Evolutionary conservation across 2,113 vertebrate species (phyloP), one percentile per base, ranked within the genome.

Genomic region (Recurvirostra avosetta): DNA sequence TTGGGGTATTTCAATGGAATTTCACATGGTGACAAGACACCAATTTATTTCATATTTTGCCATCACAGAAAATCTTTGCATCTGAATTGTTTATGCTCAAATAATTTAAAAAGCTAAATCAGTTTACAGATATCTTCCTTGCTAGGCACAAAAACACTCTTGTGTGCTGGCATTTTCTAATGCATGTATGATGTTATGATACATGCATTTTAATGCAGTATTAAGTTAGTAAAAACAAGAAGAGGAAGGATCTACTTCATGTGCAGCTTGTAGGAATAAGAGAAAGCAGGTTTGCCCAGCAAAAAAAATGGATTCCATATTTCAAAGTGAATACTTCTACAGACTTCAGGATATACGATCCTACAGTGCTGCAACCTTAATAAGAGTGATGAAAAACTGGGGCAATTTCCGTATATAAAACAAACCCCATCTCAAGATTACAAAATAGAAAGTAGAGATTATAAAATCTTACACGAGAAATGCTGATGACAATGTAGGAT

Each of bases 31-130:
- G 50, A 94, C 88, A 95, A 91, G 38, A 81, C 68, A 80, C 7
- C 22, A 83, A 50, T 94, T 95, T 88, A 66, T 95, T 66, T 95
- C 11, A 34, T 74, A 52, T 88, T 90, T 95, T 76, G 32, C n/a
- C 34, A 59, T 66, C 49, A 52, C 59, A 65, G 53, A 45, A 10
- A 78, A 78, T 86, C 36, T 86, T 91, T 81, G 50, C 23, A 59
- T 86, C 30, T 91, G 72, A 87, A 59, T 50, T 96, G 59, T 77
- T 97, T 72, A 62, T 77, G 29, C n/a, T 89, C 25, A 91, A 67
- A 88, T 92, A 88, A 67, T 66, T 85, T 45, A 76, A 71, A 90
- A 79, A 84, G 9, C 40, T 63, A 43, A 52, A 91, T 88, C 43
- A 55, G 34, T 81, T 93, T 90, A 53, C 52, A 77, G 15, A 29